Evolutionary conservation across 2,113 vertebrate genomes (phyloP).

Genomic region (Podarcis raffonei): DNA sequence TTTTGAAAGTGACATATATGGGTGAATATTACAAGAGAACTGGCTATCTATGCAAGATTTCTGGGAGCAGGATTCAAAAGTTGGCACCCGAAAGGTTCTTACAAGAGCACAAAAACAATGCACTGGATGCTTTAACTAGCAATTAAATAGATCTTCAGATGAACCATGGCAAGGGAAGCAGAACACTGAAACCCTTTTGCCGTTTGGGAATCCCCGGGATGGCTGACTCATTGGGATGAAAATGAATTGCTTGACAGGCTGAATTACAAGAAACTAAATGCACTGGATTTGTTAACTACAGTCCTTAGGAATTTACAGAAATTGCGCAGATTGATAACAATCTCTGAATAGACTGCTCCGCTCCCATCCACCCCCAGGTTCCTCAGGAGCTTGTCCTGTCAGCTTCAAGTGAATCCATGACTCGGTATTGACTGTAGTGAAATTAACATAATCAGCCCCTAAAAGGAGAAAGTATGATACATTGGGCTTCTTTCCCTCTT

Average conservation of each 20-base stretch:
- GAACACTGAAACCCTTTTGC: slow-evolving; percentile 41
- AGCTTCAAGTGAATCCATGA: slow-evolving; percentile 6
- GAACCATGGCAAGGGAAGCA: slow-evolving; percentile 50
- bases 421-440: not conserved
- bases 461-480: slow-evolving; percentile 48
- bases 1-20: not conserved
- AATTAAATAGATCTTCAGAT: slow-evolving; percentile 55
- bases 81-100: not conserved
- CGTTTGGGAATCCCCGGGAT: slow-evolving; percentile 68
- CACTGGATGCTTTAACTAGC: slow-evolving; percentile 29
- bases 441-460: slow-evolving; percentile 34
- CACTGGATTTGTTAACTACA: slow-evolving; percentile 53
- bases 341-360: slow-evolving; percentile 42
- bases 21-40: not conserved
- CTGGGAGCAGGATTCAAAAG: not conserved
- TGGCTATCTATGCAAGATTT: not conserved
- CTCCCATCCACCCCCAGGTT: not conserved
- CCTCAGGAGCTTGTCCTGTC: not conserved
- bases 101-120: not conserved
- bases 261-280: slow-evolving; percentile 67
- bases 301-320: slow-evolving; percentile 56
- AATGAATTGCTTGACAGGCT: slow-evolving; percentile 40
- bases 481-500: slow-evolving; percentile 7
- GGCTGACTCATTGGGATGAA: slow-evolving; percentile 68
- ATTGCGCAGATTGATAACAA: slow-evolving; percentile 45